Evolutionary conservation across 2,797 vertebrate genomes (phyloP), one percentile per base, ranked within the genome.

Genomic region (Sebastes glaucus): DNA sequence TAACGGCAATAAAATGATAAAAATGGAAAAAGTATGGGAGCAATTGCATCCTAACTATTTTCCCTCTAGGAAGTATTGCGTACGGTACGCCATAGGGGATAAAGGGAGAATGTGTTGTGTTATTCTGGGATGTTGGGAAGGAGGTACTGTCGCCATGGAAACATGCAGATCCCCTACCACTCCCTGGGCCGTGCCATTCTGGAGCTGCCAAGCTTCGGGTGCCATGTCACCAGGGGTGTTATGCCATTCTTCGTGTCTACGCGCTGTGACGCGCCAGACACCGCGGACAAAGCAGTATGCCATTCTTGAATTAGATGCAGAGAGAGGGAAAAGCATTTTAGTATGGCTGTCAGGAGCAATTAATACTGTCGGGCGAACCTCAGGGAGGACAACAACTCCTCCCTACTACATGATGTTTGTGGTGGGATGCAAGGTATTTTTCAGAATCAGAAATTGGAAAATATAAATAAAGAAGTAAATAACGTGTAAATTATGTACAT

Each of bases 51-150:
- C 61, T 72, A 84, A 90, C 67, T 74, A 83, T 88, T 90, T 88
- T 73, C 73, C 75, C 65, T 67, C 56, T 23, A 88, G 78, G 82
- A 93, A 92, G 84, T 89, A 83, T 87, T 88, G 77, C 87, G 69
- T 88, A 85, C 55, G 46, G 74, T 88, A 85, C 49, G 46, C 81
- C 83, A 87, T 63, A 67, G 32, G 83, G 87, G 86, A 87, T 89
- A 78, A 88, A 86, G 49, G 32, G 79, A 84, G 85, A 92, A 93
- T 91, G 90, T 78, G 87, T 81, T 56, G 63, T 84, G 91, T 92
- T 94, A 94, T 94, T 95, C 92, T 89, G 81, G 90, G 94, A 87
- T 90, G 91, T 89, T 92, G 81, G 79, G 87, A 88, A 84, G 78
- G 83, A 88, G 69, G 63, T 23, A 28, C 66, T 78, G 88, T 92